These are phyloP conservation scores for Epistrophella euchroma DNA, from an alignment of 2,888 invertebrate genomes.

Conservation along the genomic window DNA sequence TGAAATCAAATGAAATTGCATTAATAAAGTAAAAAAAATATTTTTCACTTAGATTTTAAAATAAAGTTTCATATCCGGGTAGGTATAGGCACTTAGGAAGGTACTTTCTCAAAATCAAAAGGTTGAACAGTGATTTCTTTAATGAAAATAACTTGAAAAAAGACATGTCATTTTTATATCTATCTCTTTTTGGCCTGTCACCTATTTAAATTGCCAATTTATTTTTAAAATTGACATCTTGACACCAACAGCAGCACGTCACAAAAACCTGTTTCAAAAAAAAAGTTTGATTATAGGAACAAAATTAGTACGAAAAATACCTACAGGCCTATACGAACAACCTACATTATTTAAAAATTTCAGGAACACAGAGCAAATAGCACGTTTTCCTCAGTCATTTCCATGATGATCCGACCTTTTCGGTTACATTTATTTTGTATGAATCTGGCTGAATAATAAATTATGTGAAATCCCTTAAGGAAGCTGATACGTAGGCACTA, in stretches of 20 bases:
- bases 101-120: no score
- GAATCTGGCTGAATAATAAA: conserved; percentile 58
- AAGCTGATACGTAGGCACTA: neutral
- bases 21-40: no score
- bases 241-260: conserved; percentile 1
- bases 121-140: no score
- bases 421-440: conserved; percentile 58
- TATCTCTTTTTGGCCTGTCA: neutral
- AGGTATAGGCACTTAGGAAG: no score
- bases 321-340: neutral
- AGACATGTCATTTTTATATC: no score
- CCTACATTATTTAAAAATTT: conserved; percentile 6
- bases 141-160: no score
- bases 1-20: no score
- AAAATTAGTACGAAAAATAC: conserved; percentile 6
- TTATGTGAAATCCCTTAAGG: conserved; percentile 19
- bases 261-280: neutral
- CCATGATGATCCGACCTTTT: conserved; percentile 51
- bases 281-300: neutral
- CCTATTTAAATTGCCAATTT: conserved; percentile 14
- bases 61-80: no score
- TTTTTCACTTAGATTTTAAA: no score
- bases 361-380: neutral
- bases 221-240: conserved; percentile 25
- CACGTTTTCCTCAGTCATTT: conserved; percentile 25